These are phyloP conservation scores for Eilema sororculum DNA, from an alignment of 2,888 invertebrate genomes.

Conservation along the genomic window DNA sequence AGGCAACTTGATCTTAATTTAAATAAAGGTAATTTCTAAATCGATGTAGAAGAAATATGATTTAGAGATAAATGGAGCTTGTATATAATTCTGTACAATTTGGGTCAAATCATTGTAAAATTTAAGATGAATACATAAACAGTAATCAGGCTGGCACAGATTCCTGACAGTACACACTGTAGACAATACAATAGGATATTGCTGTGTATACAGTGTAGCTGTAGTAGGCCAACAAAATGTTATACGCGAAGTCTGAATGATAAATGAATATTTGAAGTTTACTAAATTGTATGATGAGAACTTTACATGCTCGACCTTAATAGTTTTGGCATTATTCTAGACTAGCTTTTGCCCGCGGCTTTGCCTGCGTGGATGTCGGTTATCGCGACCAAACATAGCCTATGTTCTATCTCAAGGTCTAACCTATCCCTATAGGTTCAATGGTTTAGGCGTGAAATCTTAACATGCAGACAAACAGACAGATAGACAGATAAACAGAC, in stretches of 20 bases:
- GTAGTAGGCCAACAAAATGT: background rate
- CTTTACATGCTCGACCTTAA: too few species aligned
- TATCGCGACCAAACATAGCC: too few species aligned
- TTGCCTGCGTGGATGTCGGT: too few species aligned
- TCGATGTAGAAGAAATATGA: background rate
- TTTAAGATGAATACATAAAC: background rate
- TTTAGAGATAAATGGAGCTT: background rate
- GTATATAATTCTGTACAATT: conserved; percentile 21
- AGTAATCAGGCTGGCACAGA: background rate
- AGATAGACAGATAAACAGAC: too few species aligned
- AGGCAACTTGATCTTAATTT: background rate
- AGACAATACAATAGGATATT: background rate
- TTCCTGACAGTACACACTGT: background rate
- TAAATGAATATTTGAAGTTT: too few species aligned
- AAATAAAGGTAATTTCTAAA: background rate
- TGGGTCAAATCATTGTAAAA: conserved; percentile 1
- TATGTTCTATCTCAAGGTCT: too few species aligned
- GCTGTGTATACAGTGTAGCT: background rate
- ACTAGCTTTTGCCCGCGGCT: too few species aligned
- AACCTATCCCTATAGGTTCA: too few species aligned
- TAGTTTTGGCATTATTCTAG: too few species aligned
- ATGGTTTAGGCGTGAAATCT: too few species aligned
- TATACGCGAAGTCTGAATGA: background rate
- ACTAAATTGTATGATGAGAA: too few species aligned
- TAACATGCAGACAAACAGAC: too few species aligned